Evolutionary conservation across 2,888 invertebrate species (phyloP).

Genomic region (Catocala fraxini): DNA sequence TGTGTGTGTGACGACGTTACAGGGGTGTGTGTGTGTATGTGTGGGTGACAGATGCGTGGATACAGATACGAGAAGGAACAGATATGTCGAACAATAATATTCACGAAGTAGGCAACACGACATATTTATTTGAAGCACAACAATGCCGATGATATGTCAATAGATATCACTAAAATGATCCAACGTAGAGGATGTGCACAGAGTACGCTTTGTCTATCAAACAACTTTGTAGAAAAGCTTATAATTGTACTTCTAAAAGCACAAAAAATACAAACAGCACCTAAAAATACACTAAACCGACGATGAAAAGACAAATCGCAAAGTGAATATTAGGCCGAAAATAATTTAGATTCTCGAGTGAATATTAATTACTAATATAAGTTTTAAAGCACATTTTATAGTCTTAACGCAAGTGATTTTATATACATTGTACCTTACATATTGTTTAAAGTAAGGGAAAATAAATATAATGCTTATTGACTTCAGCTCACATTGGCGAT

Average conservation of each 20-base stretch:
- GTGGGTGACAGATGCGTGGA: constrained; percentile 14
- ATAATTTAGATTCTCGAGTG: constrained; percentile 6
- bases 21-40: constrained; percentile 3
- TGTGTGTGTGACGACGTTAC: neutral
- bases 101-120: constrained; percentile 68
- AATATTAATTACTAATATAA: neutral
- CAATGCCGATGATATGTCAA: constrained; percentile 84
- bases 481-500: neutral
- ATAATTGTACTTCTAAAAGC: constrained; percentile 30
- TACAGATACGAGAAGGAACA: constrained; percentile 32
- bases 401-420: constrained; percentile 1
- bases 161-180: constrained; percentile 70
- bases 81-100: constrained; percentile 63
- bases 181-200: constrained; percentile 36
- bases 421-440: neutral
- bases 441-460: no score
- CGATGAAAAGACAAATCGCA: constrained; percentile 13
- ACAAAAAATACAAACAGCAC: constrained; percentile 17
- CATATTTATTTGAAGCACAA: constrained; percentile 78
- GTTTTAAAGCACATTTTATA: neutral
- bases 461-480: constrained; percentile 1
- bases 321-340: constrained; percentile 19
- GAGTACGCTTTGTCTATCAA: constrained; percentile 9
- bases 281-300: constrained; percentile 5
- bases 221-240: constrained; percentile 15